Base-by-base conservation (phyloP, 2,888 invertebrate genomes). In the Melanostoma mellinum region DNA sequence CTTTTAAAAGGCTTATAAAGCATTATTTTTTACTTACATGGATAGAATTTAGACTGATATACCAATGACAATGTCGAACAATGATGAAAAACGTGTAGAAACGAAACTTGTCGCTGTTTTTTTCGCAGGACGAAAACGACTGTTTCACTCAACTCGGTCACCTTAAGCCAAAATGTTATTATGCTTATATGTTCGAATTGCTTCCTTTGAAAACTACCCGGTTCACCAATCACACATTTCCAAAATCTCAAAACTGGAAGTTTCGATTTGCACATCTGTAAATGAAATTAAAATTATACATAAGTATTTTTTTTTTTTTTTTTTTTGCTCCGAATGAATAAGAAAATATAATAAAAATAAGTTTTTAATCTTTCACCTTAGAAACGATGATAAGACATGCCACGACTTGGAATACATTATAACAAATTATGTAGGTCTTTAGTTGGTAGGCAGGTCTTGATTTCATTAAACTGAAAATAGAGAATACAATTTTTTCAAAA, bases 371-470 rank as follows among this genome's bases (percentile, higher is more conserved):
- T 8, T 50, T 86, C 85, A 90, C 90, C 86, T 86, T 85, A 35
- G 72, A 60, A 10, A 88, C 72, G 68, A 88, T 79, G 69, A 88
- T 89, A 6, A 88, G 10, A 73, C 91, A 91, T 4, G 87, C 82
- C 4, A 88, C 4, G 9, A 97, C 95, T 93, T 97, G 97, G 58
- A 94, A 89, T n/a, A 96, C 90, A 89, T 98, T 97, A 92, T 97
- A 98, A 87, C 93, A 92, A 78, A 94, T 93, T 86, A 97, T 94
- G 38, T 95, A 88, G 2, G 89, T 92, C 86, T 94, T 94, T 36
- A 97, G 90, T 8, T 94, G 90, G 88, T 93, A 95, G 0, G 97
- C 93, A 85, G 93, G 92, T 65, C 95, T 93, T 87, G 94, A 90
- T 88, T 92, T 92, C 97, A 98, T 98, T 86, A 87, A 87, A 30